Evolutionary conservation across 2,797 vertebrate genomes (phyloP), one percentile per base, ranked within the genome.

Genomic region (Platyrinchus mystaceus): DNA sequence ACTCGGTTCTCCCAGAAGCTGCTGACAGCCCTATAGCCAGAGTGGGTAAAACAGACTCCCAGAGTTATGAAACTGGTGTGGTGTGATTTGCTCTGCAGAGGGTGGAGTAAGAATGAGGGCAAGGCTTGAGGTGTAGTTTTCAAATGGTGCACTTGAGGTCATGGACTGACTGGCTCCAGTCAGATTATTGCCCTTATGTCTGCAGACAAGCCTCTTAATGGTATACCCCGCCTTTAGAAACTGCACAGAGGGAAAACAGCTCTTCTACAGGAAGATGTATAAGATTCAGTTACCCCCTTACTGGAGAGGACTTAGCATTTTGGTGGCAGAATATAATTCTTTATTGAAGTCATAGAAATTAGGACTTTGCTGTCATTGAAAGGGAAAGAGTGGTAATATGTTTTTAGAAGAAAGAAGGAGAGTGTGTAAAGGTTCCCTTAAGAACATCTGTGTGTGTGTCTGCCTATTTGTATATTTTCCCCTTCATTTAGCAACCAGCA

Each of bases 41-140:
- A 80, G 78, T 43, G 77, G 68, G 75, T 79, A 76, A 92, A 92
- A 59, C 26, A 89, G 63, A 39, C 64, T 93, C 50, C 56, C 19
- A 9, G 84, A 88, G 58, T 93, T 95, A 87, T 71, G 82, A 96
- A 93, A 94, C 75, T 69, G 47, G 74, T 70, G 77, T 73, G 79
- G 84, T 64, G 74, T 80, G 93, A 95, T 93, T 92, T 95, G 90
- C 88, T 95, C 89, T 94, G 85, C 63, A 60, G 95, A 96, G 94
- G 90, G 96, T 95, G 92, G 95, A 96, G 91, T 82, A 93, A 89
- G 70, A 94, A 95, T 76, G 67, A 96, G 90, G 83, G 94, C 55
- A 96, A 91, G 92, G 84, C 92, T 95, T 70, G 92, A 97, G 96
- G 97, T 97, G 96, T 95, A 91, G 91, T 92, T 95, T 93, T 93